A percentile compares a stretch with the other conserved stretches of the same genome.
Evolutionary conservation across 2,113 vertebrate species (phyloP).

Genomic region (Carlito syrichta): DNA sequence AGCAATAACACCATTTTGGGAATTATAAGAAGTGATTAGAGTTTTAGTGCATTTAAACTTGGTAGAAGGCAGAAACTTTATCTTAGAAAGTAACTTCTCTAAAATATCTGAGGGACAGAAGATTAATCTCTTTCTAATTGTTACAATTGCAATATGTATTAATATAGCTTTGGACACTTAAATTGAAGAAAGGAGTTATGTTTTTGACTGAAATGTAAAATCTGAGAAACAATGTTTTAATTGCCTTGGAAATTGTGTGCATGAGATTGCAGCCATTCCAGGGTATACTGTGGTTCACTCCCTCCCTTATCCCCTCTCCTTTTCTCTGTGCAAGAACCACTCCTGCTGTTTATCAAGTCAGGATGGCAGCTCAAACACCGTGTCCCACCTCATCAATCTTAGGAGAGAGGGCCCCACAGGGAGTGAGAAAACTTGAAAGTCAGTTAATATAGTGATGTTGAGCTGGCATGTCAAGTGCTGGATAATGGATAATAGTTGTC

Average conservation of each 20-base stretch:
- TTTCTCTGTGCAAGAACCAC: not conserved
- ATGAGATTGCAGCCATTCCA: not conserved
- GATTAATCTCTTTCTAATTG: conserved; percentile 55
- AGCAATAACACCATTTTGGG: conserved; percentile 41
- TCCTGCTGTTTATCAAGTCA: conserved; percentile 23
- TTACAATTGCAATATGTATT: conserved; percentile 33
- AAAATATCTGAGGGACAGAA: conserved; percentile 54
- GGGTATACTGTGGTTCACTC: not conserved
- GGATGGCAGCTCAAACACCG: conserved; percentile 38
- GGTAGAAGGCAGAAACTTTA: conserved; percentile 43
- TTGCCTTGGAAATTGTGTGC: conserved; percentile 32
- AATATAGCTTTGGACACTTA: conserved; percentile 54
- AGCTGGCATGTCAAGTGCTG: conserved; percentile 54
- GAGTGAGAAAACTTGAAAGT: conserved; percentile 55
- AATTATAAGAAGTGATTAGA: conserved; percentile 65
- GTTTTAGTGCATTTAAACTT: conserved; percentile 72
- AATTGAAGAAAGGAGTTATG: conserved; percentile 56
- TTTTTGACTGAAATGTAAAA: conserved; percentile 50
- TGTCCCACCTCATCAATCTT: conserved; percentile 60
- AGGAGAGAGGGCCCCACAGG: conserved; percentile 44
- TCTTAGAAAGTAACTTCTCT: conserved; percentile 60
- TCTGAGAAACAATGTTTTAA: conserved; percentile 31
- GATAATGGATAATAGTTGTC: conserved; percentile 69
- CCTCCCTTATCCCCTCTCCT: not conserved
- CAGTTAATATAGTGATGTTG: conserved; percentile 62